Percentiles rank a stretch among this genome's conserved stretches.
Evolutionary conservation across 2,888 invertebrate genomes (phyloP).

Genomic region (Parochlus steinenii): DNA sequence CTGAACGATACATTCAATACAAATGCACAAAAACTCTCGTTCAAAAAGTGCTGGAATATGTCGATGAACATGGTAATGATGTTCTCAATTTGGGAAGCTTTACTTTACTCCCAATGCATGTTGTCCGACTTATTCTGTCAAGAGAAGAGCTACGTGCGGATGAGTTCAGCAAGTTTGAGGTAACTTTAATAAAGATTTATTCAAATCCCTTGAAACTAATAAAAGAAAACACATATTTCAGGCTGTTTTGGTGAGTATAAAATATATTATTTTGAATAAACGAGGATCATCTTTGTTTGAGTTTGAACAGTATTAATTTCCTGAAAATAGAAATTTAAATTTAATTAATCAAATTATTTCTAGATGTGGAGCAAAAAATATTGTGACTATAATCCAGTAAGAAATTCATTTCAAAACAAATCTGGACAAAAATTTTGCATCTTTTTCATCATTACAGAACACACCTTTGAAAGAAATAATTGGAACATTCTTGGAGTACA

Average conservation of each 20-base stretch:
- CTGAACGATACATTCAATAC: conserved; percentile 56
- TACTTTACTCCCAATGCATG: conserved; percentile 50
- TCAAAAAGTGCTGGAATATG: conserved; percentile 55
- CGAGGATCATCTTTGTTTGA: no score
- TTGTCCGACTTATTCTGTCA: conserved; percentile 48
- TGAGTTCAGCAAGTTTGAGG: conserved; percentile 55
- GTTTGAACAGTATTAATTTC: no score
- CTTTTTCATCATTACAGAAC: conserved; percentile 23
- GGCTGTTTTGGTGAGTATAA: no score
- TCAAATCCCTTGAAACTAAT: no score
- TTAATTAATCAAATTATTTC: no score
- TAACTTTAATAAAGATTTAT: no score
- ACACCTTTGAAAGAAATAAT: conserved; percentile 43
- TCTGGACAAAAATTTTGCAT: neutral
- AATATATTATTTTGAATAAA: no score
- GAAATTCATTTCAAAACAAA: neutral
- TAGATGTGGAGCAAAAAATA: conserved; percentile 60
- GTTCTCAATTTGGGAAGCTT: conserved; percentile 53
- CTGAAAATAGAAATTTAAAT: no score
- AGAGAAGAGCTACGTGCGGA: conserved; percentile 53
- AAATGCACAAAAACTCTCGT: conserved; percentile 57
- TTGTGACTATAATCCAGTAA: conserved; percentile 39
- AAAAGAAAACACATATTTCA: no score
- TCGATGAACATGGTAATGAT: conserved; percentile 55
- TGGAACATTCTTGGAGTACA: conserved; percentile 49